Evolutionary conservation across 2,113 vertebrate species (phyloP).

Genomic region (Forbesichthys papilliferus): DNA sequence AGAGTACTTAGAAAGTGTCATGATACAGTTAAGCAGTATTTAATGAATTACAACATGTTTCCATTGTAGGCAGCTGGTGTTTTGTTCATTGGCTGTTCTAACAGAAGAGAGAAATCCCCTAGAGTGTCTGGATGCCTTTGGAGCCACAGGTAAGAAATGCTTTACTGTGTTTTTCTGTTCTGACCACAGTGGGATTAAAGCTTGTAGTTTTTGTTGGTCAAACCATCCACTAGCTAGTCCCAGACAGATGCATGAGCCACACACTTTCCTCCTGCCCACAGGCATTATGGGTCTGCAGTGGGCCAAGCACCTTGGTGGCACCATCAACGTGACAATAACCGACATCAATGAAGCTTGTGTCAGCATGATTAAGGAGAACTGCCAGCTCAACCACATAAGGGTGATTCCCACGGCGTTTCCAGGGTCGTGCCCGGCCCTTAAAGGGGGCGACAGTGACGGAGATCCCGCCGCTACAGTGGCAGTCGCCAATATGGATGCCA

Average conservation of each 20-base stretch:
- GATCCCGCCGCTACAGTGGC: slow-evolving; percentile 79
- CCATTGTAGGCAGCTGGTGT: slow-evolving; percentile 87
- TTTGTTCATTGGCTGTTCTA: slow-evolving; percentile 88
- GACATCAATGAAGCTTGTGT: slow-evolving; percentile 92
- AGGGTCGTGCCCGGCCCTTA: slow-evolving; percentile 56
- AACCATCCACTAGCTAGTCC: background rate
- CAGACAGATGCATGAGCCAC: background rate
- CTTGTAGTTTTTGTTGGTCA: background rate
- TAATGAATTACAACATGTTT: background rate
- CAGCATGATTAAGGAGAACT: slow-evolving; percentile 92
- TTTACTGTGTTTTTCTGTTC: background rate
- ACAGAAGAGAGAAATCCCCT: slow-evolving; percentile 86
- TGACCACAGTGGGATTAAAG: too few relatives aligned
- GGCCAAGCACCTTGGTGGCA: slow-evolving; percentile 89
- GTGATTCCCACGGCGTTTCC: slow-evolving; percentile 54
- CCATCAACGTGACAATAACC: slow-evolving; percentile 92
- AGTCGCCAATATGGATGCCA: slow-evolving; percentile 95
- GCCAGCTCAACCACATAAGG: slow-evolving; percentile 89
- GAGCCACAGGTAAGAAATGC: slow-evolving; percentile 86
- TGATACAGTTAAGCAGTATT: background rate
- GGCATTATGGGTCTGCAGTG: slow-evolving; percentile 98
- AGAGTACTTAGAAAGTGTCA: slow-evolving; percentile 33
- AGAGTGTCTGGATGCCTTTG: slow-evolving; percentile 96
- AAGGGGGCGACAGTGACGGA: slow-evolving; percentile 51
- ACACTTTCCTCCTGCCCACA: slow-evolving; percentile 44